Evolutionary conservation across 2,113 vertebrate species (phyloP), one percentile per base, ranked within the genome.

Genomic region (Blennius ocellaris): DNA sequence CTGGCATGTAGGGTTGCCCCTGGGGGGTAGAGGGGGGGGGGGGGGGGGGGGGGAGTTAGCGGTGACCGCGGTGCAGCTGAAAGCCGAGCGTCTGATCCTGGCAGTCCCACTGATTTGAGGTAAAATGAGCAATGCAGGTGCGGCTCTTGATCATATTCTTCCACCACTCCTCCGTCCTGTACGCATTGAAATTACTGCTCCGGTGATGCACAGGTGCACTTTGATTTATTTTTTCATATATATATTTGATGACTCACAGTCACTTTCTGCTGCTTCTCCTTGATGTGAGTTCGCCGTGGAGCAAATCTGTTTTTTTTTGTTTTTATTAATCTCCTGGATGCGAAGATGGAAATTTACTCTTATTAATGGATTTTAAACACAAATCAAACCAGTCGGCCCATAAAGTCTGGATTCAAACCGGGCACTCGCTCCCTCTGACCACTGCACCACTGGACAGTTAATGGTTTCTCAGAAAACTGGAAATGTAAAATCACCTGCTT

Each of bases 1-100:
- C 87, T 0, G 89, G 81, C 87, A 94, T 87, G 88, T 95, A 95
- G 51, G 93, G 90, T 50, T 94, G 93, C 21, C 89, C 93, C 94
- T 95, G 80, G 53, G 38, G 2, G n/a, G 48, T n/a, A 64, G 38
- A 16, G 45, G 5, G 14, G 11, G 6, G 65, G 49, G 38, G 14
- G 65, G 15, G 45, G 17, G 57, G 17, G 14, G 55, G n/a, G n/a
- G n/a, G n/a, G n/a, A n/a, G n/a, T n/a, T n/a, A n/a, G n/a, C n/a
- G 6, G 17, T 52, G 2, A 17, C 9, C 30, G 5, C 53, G 10
- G 12, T 40, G 58, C 38, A 30, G 21, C 21, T 30, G 2, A 30
- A 30, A 30, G 2, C 21, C 21, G 21, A 30, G 21, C 21, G 21
- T 30, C 21, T 30, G 21, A 30, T 30, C 21, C 21, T 30, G 21